These are phyloP conservation scores for Caenorhabditis becei DNA, from an alignment of 2,888 invertebrate species.

Conservation along the genomic window DNA sequence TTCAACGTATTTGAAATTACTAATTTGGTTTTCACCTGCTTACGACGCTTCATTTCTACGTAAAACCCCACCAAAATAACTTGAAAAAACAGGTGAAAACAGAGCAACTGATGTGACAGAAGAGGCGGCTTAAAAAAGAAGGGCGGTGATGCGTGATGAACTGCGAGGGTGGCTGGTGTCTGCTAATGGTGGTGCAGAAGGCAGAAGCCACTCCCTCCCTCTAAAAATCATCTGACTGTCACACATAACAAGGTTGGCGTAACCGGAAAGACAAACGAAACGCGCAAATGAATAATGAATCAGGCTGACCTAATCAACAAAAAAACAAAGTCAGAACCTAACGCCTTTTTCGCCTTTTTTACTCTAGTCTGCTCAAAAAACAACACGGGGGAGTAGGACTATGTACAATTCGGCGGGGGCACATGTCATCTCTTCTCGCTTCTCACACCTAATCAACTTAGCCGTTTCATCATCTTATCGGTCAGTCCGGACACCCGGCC, in stretches of 20 bases:
- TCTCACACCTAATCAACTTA: constrained; percentile 49
- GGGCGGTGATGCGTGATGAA: constrained; percentile 36
- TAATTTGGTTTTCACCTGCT: background rate
- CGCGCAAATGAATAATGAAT: background rate
- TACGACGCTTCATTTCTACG: background rate
- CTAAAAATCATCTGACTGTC: background rate
- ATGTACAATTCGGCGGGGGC: constrained; percentile 31
- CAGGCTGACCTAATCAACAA: background rate
- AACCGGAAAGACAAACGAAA: no score
- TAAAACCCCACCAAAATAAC: background rate
- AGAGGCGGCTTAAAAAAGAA: constrained; percentile 3
- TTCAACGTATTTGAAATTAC: no score
- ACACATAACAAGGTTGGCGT: constrained; percentile 21
- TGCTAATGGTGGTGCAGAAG: constrained; percentile 1
- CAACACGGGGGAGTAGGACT: background rate
- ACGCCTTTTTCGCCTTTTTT: background rate
- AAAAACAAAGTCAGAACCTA: background rate
- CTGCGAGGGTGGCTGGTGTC: constrained; percentile 30
- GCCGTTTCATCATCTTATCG: constrained; percentile 39
- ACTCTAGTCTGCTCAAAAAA: background rate
- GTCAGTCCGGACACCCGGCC: constrained; percentile 17
- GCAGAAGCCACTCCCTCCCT: background rate
- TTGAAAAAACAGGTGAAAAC: background rate
- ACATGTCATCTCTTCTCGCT: constrained; percentile 38
- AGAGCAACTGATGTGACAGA: constrained; percentile 4